These are phyloP conservation scores for Otolemur garnettii DNA, from an alignment of 2,113 vertebrate species.

Conservation along the genomic window DNA sequence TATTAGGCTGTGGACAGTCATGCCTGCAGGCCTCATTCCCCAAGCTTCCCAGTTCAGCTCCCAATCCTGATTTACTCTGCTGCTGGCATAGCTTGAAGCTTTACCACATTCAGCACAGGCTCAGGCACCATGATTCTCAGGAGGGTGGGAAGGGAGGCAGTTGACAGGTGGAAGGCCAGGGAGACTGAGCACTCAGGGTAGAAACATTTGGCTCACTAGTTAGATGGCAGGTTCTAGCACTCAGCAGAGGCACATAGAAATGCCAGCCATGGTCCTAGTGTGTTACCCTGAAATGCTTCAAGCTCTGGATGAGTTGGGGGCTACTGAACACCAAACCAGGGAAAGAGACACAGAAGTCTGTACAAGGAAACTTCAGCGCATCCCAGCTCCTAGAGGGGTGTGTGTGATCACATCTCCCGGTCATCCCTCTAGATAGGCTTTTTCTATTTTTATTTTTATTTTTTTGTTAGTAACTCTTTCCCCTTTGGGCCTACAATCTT, in stretches of 20 bases:
- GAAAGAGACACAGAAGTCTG: neutral
- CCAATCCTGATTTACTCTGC: neutral
- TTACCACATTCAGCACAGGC: neutral
- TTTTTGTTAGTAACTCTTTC: neutral
- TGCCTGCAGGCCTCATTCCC: neutral
- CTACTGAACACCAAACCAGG: neutral
- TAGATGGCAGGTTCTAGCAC: slow-evolving; percentile 4
- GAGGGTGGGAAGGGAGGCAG: neutral
- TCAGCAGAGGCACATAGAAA: neutral
- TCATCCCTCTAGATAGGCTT: no score
- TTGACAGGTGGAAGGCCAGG: slow-evolving; percentile 54
- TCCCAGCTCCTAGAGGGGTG: no score
- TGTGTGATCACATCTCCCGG: neutral
- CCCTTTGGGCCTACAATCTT: neutral
- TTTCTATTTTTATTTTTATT: neutral
- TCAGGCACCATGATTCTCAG: neutral
- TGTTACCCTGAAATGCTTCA: neutral
- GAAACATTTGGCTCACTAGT: slow-evolving; percentile 75
- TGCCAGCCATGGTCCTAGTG: neutral
- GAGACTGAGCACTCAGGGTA: slow-evolving; percentile 62
- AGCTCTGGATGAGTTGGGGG: neutral
- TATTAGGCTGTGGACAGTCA: neutral
- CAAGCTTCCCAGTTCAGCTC: neutral
- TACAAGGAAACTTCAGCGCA: neutral
- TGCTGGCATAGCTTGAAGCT: neutral